Evolutionary conservation across 2,888 invertebrate species (phyloP), one percentile per base, ranked within the genome.

Genomic region (Molorchus minor): DNA sequence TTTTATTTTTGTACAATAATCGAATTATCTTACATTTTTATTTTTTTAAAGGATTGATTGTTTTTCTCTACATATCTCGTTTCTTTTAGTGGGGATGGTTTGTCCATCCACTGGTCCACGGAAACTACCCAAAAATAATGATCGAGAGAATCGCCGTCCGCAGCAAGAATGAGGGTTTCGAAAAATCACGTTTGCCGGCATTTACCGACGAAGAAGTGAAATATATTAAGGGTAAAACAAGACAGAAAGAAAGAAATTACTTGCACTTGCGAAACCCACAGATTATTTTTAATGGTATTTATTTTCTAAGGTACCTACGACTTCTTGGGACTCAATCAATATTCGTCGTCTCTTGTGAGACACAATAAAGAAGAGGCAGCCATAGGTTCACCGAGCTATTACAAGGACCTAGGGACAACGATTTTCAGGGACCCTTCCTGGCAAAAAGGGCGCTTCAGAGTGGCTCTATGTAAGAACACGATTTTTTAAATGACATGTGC

Each of bases 321-420:
- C 74, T 91, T 89, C 77, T 81, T 92, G 49, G 92, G 91, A 0
- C 75, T 92, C 7, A 93, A 93, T 75, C 85, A 88, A 54, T 93
- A 93, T 74, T 88, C 90, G 0, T 83, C 87, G 0, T 79, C 80
- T 62, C 67, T 87, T 69, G 82, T 80, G 83, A 53, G 45, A 17
- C 21, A 56, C n/a, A n/a, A n/a, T 7, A 35, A 29, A 20, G 35
- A 33, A 1, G 54, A 62, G 21, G 46, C 45, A 25, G 29, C 17
- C 16, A 45, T 45, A 25, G 46, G 46, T 7, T 17, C 2, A 17
- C 55, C 55, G 20, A 55, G 46, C 19, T 55, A 38, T 7, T 16
- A 45, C 1, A 55, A 55, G 3, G 84, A 84, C 75, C 35, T 52
- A 40, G 44, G 43, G 7, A 38, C 38, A 8, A 2, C 17, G 1